Base-by-base conservation (phyloP, 2,797 vertebrate species). In the Vultur gryphus region DNA sequence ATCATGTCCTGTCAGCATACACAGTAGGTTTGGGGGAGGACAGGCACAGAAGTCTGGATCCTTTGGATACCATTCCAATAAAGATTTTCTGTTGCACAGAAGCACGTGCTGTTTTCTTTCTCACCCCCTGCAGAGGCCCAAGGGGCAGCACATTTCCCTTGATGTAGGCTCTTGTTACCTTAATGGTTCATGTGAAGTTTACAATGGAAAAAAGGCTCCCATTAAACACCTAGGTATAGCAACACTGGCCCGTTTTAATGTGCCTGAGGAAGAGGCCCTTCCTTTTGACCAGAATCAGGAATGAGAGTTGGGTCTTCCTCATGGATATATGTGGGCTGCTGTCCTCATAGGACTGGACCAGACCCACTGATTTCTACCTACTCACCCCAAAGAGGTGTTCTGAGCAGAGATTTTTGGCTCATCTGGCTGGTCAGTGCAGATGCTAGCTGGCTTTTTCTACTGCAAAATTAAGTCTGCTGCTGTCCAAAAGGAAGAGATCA, bases 51-150 rank as follows among this genome's bases (percentile, higher is more conserved):
- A 80, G 65, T 62, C 86, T 65, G 79, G 39, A 62, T 84, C 93
- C 73, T 84, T 86, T 84, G 93, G 94, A 84, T 93, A 52, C 65
- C 44, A 46, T 72, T 96, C 89, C 79, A 97, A 97, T 97, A 97
- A 97, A 97, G 79, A 81, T 69, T 94, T 96, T 97, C 82, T 95
- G 95, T 90, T 92, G 95, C 96, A 97, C 87, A 94, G 93, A 92
- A 91, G 62, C 65, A 78, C 0, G 1, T 7, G 26, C 37, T 66
- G 25, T 57, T 92, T 93, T 41, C 51, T 93, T 84, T 86, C 84
- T 88, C 48, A 67, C 43, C 26, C 33, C 13, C 25, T 55, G 35
- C 58, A 84, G 66, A 49, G 37, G n/a, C 46, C n/a, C n/a, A 25
- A 33, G 43, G n/a, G 35, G 33, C 55, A 91, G 64, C 41, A 64